Conservation (phyloP, 2,888 invertebrate species). For the Machimus atricapillus region DNA sequence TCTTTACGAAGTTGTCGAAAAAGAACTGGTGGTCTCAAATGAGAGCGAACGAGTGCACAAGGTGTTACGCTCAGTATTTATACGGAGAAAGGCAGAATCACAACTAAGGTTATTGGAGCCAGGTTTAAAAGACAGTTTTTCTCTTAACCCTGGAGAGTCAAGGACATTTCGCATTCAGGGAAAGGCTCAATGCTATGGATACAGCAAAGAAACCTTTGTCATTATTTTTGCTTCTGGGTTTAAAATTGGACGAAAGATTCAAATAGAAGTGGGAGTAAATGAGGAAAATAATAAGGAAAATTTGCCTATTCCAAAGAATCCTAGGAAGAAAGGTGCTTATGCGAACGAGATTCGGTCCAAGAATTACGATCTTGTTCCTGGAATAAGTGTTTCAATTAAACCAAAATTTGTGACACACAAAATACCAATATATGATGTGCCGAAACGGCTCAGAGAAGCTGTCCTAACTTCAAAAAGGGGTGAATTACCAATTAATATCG, state of each 20-base stretch:
- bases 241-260: constrained; percentile 65
- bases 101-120: constrained; percentile 64
- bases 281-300: not conserved
- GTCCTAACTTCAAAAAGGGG: constrained; percentile 60
- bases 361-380: constrained; percentile 62
- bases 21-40: constrained; percentile 64
- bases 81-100: constrained; percentile 65
- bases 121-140: constrained; percentile 55
- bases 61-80: constrained; percentile 63
- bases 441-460: constrained; percentile 63
- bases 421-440: constrained; percentile 63
- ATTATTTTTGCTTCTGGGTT: constrained; percentile 68
- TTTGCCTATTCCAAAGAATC: not conserved
- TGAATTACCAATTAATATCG: constrained; percentile 62
- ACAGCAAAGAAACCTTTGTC: constrained; percentile 68
- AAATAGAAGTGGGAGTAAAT: constrained; percentile 53
- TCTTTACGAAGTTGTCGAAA: constrained; percentile 60
- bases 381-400: constrained; percentile 64
- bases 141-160: constrained; percentile 62
- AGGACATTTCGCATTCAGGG: constrained; percentile 65
- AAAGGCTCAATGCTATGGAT: constrained; percentile 68
- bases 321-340: not conserved
- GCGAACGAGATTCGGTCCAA: constrained; percentile 51
- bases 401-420: constrained; percentile 70
- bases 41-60: constrained; percentile 63